Conservation (phyloP, 2,113 vertebrate genomes). For the Chiloscyllium plagiosum region DNA sequence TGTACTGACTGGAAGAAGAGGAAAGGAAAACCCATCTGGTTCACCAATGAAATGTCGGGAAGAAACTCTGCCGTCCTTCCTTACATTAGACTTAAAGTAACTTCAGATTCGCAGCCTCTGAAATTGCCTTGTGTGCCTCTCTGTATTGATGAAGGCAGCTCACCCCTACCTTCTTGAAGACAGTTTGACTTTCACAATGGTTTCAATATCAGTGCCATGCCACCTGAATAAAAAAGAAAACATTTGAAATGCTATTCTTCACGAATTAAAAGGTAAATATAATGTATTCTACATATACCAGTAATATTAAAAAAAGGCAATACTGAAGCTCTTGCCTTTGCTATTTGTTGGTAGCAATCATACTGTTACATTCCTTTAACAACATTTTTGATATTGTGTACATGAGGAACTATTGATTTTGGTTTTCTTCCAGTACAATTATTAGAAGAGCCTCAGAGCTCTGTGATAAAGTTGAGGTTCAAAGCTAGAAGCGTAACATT, state of each 20-base stretch:
- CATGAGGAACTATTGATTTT: background rate
- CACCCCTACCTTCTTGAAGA: background rate
- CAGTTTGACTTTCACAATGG: background rate
- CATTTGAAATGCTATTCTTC: background rate
- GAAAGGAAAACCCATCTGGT: background rate
- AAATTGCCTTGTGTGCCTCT: too few species aligned
- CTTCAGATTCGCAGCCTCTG: too few species aligned
- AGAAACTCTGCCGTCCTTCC: too few species aligned
- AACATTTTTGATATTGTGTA: background rate
- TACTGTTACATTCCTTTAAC: background rate
- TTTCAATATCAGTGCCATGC: background rate
- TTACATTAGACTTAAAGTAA: too few species aligned
- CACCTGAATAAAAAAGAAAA: background rate
- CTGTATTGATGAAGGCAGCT: too few species aligned
- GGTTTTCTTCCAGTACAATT: background rate
- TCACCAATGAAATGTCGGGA: too few species aligned
- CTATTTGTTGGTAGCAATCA: background rate
- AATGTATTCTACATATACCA: background rate
- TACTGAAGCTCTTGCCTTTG: background rate
- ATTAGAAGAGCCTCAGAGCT: background rate
- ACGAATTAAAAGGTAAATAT: conserved; percentile 17
- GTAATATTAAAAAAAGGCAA: background rate
- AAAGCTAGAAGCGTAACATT: background rate
- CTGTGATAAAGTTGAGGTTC: background rate
- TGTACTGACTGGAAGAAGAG: too few species aligned